A percentile compares a stretch with the other conserved stretches of the same genome.
Evolutionary conservation across 2,113 vertebrate genomes (phyloP).

Genomic region (Jacana jacana): DNA sequence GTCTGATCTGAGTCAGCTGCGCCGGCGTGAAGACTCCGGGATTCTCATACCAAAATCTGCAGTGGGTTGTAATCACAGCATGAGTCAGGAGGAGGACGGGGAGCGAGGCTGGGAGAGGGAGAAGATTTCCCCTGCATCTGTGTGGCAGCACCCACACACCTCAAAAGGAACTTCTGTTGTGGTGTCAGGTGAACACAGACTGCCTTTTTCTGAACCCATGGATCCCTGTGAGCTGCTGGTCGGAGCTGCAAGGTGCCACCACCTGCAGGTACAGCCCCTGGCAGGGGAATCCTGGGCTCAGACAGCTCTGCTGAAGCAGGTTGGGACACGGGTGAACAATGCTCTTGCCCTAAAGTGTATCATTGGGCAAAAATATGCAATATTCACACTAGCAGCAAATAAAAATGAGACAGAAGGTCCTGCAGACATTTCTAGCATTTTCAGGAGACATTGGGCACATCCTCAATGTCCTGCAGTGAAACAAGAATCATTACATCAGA

Average conservation of each 20-base stretch:
- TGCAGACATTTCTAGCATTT: background rate
- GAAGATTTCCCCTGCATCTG: background rate
- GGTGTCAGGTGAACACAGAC: background rate
- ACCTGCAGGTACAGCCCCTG: background rate
- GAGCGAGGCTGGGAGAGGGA: background rate
- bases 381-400: background rate
- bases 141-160: background rate
- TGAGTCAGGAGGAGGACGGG: background rate
- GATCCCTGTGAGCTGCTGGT: fast-evolving
- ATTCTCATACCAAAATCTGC: conserved; percentile 77
- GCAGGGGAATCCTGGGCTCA: background rate
- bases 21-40: conserved; percentile 62
- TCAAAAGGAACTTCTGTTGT: background rate
- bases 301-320: background rate
- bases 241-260: background rate
- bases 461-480: background rate
- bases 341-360: background rate
- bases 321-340: background rate
- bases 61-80: background rate
- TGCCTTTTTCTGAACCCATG: background rate
- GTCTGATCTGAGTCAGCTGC: conserved; percentile 69
- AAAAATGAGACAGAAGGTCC: background rate
- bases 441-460: background rate
- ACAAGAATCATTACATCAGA: background rate
- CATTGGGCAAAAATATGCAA: background rate